Conservation (phyloP, 2,888 invertebrate genomes). For the Diaphora mendica region DNA sequence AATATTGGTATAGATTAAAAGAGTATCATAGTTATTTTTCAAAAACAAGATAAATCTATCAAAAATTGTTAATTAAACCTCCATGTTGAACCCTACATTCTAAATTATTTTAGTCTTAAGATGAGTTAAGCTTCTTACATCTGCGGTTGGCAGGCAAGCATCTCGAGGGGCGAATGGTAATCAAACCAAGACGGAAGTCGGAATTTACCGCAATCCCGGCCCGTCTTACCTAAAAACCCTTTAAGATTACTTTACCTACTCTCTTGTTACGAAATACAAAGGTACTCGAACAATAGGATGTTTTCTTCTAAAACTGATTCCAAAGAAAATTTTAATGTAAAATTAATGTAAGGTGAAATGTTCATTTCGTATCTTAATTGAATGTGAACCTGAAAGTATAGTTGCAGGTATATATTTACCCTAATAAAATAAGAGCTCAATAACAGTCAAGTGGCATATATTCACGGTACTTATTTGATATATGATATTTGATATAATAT, state of each 20-base stretch:
- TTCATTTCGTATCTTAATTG: neutral
- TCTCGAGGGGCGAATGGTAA: slow-evolving; percentile 78
- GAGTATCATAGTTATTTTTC: too few relatives aligned
- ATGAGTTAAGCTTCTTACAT: slow-evolving; percentile 58
- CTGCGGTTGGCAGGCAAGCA: slow-evolving; percentile 63
- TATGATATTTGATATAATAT: too few relatives aligned
- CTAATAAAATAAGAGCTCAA: neutral
- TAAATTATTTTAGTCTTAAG: slow-evolving; percentile 51
- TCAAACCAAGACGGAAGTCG: slow-evolving; percentile 71
- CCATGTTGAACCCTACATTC: slow-evolving; percentile 38
- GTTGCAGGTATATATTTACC: neutral
- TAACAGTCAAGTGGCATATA: too few relatives aligned
- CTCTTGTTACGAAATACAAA: slow-evolving; percentile 31
- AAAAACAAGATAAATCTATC: slow-evolving; percentile 28
- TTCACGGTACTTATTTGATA: too few relatives aligned
- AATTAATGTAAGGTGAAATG: neutral
- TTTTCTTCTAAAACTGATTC: neutral
- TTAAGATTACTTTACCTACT: slow-evolving; percentile 63
- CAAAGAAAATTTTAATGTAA: neutral
- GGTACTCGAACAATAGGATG: slow-evolving; percentile 13
- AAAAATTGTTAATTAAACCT: slow-evolving; percentile 44
- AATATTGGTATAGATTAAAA: too few relatives aligned
- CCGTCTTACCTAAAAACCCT: slow-evolving; percentile 77
- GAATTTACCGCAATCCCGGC: slow-evolving; percentile 72
- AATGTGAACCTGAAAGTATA: neutral